A percentile compares a stretch with the other conserved stretches of the same genome.
These are phyloP conservation scores for Solea senegalensis DNA, from an alignment of 2,113 vertebrate species.

Conservation along the genomic window DNA sequence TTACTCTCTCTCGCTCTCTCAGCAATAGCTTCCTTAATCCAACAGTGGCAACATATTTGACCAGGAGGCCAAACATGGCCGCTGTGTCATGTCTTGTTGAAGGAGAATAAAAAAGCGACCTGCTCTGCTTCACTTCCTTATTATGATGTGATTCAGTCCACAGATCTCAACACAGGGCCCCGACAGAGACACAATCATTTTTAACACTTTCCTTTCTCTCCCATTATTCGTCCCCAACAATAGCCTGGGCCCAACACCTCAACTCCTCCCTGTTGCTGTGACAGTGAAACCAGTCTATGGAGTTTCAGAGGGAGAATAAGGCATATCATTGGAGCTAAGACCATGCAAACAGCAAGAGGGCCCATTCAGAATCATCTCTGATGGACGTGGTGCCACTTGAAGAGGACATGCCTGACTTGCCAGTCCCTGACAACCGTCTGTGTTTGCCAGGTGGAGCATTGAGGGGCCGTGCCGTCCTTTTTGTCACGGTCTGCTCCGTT, in stretches of 20 bases:
- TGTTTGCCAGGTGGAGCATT: conserved; percentile 88
- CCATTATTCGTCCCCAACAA: conserved; percentile 77
- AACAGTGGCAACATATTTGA: conserved; percentile 69
- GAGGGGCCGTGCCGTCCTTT: conserved; percentile 79
- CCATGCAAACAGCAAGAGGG: conserved; percentile 79
- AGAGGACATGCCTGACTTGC: conserved; percentile 93
- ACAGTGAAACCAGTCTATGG: conserved; percentile 83
- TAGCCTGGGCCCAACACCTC: conserved; percentile 74
- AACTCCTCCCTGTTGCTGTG: conserved; percentile 65
- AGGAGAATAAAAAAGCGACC: conserved; percentile 69
- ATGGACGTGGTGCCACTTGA: conserved; percentile 87
- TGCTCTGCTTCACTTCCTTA: conserved; percentile 78
- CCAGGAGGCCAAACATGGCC: conserved; percentile 71
- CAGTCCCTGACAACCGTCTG: conserved; percentile 89
- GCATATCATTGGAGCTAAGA: conserved; percentile 85
- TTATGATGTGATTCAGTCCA: conserved; percentile 85
- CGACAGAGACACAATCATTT: conserved; percentile 82
- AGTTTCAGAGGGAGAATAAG: conserved; percentile 79
- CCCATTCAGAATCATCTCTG: conserved; percentile 82
- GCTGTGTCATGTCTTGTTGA: conserved; percentile 70
- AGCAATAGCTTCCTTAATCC: conserved; percentile 60
- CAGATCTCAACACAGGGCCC: conserved; percentile 76
- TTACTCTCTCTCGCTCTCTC: conserved; percentile 26
- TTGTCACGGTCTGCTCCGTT: conserved; percentile 77
- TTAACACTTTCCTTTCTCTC: conserved; percentile 78